These are phyloP conservation scores for Lingula anatina DNA, from an alignment of 2,888 invertebrate genomes.

Conservation along the genomic window DNA sequence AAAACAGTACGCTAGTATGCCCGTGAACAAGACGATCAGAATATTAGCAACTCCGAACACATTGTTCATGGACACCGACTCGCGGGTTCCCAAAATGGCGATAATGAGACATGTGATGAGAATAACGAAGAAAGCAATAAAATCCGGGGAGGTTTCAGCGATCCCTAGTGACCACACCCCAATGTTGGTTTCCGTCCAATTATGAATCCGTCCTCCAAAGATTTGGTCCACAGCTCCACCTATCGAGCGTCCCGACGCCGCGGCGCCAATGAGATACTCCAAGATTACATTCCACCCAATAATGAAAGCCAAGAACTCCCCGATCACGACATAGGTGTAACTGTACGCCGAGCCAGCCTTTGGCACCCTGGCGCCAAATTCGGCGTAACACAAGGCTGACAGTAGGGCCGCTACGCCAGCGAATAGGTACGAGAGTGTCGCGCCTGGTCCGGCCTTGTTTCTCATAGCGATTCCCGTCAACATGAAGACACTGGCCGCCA, in stretches of 20 bases:
- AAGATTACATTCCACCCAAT: slow-evolving; percentile 94
- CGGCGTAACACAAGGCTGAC: slow-evolving; percentile 54
- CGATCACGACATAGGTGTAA: slow-evolving; percentile 87
- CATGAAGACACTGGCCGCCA: slow-evolving; percentile 97
- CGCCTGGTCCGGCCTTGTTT: slow-evolving; percentile 45
- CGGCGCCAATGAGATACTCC: slow-evolving; percentile 51
- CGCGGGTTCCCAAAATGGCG: slow-evolving; percentile 49
- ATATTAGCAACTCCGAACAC: slow-evolving; percentile 49
- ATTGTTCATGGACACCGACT: slow-evolving; percentile 50
- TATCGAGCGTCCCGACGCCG: slow-evolving; percentile 59
- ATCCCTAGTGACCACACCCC: slow-evolving; percentile 29
- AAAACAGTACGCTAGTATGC: slow-evolving; percentile 72
- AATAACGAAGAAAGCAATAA: slow-evolving; percentile 47
- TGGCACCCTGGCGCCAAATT: slow-evolving; percentile 47
- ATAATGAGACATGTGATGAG: slow-evolving; percentile 55
- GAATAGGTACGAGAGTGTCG: slow-evolving; percentile 66
- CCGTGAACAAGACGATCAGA: slow-evolving; percentile 47
- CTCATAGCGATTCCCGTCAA: slow-evolving; percentile 74
- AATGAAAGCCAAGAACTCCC: slow-evolving; percentile 80
- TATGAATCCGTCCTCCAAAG: slow-evolving; percentile 47
- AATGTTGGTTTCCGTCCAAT: slow-evolving; percentile 42
- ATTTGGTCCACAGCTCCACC: slow-evolving; percentile 53
- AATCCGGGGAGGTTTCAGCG: slow-evolving; percentile 48
- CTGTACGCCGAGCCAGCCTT: slow-evolving; percentile 74
- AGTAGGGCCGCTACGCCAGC: slow-evolving; percentile 46